These are phyloP conservation scores for Endotricha flammealis DNA, from an alignment of 2,888 invertebrate genomes.

Conservation along the genomic window DNA sequence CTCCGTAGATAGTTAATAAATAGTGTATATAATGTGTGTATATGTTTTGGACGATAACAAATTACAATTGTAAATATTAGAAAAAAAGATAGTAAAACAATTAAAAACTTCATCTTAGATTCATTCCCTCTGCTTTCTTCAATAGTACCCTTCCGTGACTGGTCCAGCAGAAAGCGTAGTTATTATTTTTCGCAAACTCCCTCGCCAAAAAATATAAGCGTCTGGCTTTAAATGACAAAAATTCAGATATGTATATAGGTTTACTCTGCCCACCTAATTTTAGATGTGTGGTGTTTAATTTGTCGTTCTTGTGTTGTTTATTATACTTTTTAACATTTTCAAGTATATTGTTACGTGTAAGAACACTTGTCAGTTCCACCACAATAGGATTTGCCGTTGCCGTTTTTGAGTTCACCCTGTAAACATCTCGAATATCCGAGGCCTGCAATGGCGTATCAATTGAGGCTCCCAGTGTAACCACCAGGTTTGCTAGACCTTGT, in stretches of 20 bases:
- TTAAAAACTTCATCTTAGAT: too few relatives aligned
- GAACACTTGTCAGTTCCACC: background rate
- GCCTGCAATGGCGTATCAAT: too few relatives aligned
- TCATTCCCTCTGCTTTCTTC: too few relatives aligned
- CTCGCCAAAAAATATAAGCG: background rate
- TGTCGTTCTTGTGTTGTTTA: background rate
- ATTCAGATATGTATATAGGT: background rate
- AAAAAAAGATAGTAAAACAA: too few relatives aligned
- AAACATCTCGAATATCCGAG: background rate
- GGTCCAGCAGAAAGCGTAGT: background rate
- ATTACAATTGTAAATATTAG: too few relatives aligned
- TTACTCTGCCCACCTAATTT: background rate
- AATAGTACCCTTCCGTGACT: background rate
- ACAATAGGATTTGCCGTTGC: background rate
- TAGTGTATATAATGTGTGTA: too few relatives aligned
- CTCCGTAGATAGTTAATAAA: too few relatives aligned
- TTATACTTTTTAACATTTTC: background rate
- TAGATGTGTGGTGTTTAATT: background rate
- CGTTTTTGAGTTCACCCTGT: background rate
- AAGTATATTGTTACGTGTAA: background rate
- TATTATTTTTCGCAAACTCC: background rate
- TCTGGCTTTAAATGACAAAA: background rate
- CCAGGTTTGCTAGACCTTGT: too few relatives aligned
- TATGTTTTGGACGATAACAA: too few relatives aligned
- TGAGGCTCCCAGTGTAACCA: too few relatives aligned